A percentile compares a stretch with the other conserved stretches of the same genome.
Conservation (phyloP, 1,140 invertebrate species). For the Phenacoccus solenopsis region DNA sequence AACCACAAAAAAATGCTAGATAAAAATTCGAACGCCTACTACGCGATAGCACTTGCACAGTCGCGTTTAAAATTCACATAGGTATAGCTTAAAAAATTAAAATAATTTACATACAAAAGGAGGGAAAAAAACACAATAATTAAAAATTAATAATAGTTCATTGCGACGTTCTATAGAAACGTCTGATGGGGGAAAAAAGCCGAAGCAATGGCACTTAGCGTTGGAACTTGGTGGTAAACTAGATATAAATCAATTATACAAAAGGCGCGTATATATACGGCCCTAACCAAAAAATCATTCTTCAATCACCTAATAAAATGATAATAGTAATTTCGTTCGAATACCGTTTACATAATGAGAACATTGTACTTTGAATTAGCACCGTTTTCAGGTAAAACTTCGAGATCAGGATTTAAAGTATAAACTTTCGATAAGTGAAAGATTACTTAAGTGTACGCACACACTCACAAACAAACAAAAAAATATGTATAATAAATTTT, state of each 20-base stretch:
- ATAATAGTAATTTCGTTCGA: neutral
- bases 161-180: too few species aligned
- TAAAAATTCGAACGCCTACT: too few species aligned
- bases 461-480: neutral
- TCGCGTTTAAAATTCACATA: too few species aligned
- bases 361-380: neutral
- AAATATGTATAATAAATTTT: too few species aligned
- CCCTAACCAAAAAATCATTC: neutral
- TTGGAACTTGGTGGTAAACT: neutral
- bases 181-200: too few species aligned
- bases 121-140: too few species aligned
- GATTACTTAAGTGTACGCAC: neutral
- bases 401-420: neutral
- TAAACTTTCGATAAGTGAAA: neutral
- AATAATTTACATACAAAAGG: too few species aligned
- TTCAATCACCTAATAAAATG: neutral
- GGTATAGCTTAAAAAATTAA: too few species aligned
- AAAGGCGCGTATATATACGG: neutral
- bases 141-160: too few species aligned
- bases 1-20: too few species aligned
- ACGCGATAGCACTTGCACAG: too few species aligned
- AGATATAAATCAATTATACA: neutral
- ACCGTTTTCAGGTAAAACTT: neutral
- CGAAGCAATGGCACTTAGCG: too few species aligned
- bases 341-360: neutral